Base-by-base conservation (phyloP, 2,113 vertebrate species). In the Dromas ardeola region DNA sequence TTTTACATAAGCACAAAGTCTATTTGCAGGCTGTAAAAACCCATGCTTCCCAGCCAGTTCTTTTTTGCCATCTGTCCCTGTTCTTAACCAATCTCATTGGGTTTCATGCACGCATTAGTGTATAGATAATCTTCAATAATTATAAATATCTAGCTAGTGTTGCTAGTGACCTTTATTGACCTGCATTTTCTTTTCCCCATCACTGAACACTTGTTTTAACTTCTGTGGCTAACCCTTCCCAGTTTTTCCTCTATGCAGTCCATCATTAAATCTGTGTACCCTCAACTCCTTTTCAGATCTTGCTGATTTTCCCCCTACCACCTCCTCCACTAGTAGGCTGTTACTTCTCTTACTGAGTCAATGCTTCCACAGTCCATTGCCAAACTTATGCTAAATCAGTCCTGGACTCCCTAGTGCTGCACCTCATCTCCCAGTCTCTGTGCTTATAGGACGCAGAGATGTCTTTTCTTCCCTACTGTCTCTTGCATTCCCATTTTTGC, bases 1-100 rank as follows among this genome's bases (percentile, higher is more conserved):
- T 96, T 96, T 94, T 96, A 95, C 70, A 85, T 96, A 96, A 96
- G 87, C 21, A 1, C 25, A 32, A 78, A 94, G 49, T 95, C 94
- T 96, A 89, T 97, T 95, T 97, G 73, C 65, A 89, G 89, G n/a
- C 91, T 95, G 81, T 81, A 96, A 94, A 93, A 96, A 81, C 84
- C 89, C 91, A 91, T 91, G 56, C 66, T 96, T 96, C 83, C 84
- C 81, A 91, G 56, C 18, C 52, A 4, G 84, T 89, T 96, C 89
- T 95, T 86, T 89, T 89, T 87, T 89, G 61, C 94, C 95, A 97
- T 97, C 95, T 97, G 96, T 97, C 93, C 69, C 61, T 82, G 56
- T 89, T 91, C 93, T 74, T 95, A 93, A 86, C 69, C 69, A 91
- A 22, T 93, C 65, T 93, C 34, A 16, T n/a, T 43, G 14, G 27